Evolutionary conservation across 2,797 vertebrate genomes (phyloP).

Genomic region (Rhinogobio ventralis): DNA sequence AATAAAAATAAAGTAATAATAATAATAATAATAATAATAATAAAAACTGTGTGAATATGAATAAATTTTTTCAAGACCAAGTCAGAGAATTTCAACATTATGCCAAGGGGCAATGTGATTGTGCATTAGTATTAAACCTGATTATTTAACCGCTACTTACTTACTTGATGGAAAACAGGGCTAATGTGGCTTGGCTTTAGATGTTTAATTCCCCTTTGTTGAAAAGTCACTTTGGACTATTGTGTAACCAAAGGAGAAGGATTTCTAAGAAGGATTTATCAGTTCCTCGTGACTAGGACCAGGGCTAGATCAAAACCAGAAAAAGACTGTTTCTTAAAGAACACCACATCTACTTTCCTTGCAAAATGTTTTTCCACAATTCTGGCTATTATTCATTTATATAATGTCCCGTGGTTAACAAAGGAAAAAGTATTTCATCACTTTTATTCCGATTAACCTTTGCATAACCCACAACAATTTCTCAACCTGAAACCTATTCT

Average conservation of each 20-base stretch:
- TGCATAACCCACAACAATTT: neutral
- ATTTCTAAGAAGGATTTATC: conserved; percentile 58
- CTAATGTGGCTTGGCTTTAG: conserved; percentile 29
- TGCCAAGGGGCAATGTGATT: neutral
- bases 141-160: neutral
- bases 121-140: neutral
- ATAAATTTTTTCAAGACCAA: neutral
- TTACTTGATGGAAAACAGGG: neutral
- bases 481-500: neutral
- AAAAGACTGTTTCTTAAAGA: conserved; percentile 16
- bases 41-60: too few species aligned
- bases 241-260: conserved; percentile 45
- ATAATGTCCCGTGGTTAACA: neutral
- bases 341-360: neutral
- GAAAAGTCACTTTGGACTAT: conserved; percentile 36
- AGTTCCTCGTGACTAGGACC: conserved; percentile 48
- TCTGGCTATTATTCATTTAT: neutral
- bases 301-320: conserved; percentile 43
- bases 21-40: too few species aligned
- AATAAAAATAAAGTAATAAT: too few species aligned
- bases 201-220: conserved; percentile 31
- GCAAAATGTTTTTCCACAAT: conserved; percentile 25
- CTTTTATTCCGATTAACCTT: neutral
- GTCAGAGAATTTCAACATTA: neutral
- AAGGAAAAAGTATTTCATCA: conserved; percentile 19